Evolutionary conservation across 1,140 invertebrate genomes (phyloP).

Genomic region (Formica selysi): DNA sequence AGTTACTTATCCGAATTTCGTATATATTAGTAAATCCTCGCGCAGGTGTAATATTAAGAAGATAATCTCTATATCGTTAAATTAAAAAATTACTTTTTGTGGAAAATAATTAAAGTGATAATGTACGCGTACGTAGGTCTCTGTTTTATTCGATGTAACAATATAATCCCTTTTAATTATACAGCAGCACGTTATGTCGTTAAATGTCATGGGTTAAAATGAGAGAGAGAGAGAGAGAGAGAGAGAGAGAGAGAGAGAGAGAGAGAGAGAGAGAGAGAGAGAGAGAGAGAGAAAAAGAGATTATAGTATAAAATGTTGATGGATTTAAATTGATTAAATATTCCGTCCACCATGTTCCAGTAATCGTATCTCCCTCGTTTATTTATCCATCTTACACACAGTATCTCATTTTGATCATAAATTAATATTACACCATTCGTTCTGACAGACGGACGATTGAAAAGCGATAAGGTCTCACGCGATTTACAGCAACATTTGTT

Average conservation of each 20-base stretch:
- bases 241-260: background rate
- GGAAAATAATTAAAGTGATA: background rate
- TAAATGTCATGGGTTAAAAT: constrained; percentile 24
- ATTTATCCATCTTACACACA: background rate
- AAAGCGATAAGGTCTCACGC: background rate
- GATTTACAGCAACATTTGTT: constrained; percentile 26
- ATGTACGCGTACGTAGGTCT: background rate
- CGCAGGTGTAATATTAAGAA: background rate
- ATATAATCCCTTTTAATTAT: background rate
- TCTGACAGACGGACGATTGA: background rate
- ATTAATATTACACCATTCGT: constrained; percentile 12
- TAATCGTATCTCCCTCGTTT: background rate
- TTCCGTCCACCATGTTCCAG: background rate
- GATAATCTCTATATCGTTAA: background rate
- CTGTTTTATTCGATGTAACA: background rate
- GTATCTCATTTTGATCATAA: background rate
- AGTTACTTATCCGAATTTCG: background rate
- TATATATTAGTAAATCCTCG: constrained; percentile 9
- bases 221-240: too few relatives aligned
- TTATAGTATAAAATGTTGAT: constrained; percentile 7
- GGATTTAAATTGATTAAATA: constrained; percentile 30
- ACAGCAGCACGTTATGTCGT: background rate
- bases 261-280: too few relatives aligned
- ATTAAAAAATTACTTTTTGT: background rate
- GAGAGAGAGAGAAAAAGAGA: background rate